phyloP scores from a whole-genome alignment of 2,113 vertebrate species.

The Phrynocephalus versicolor region DNA sequence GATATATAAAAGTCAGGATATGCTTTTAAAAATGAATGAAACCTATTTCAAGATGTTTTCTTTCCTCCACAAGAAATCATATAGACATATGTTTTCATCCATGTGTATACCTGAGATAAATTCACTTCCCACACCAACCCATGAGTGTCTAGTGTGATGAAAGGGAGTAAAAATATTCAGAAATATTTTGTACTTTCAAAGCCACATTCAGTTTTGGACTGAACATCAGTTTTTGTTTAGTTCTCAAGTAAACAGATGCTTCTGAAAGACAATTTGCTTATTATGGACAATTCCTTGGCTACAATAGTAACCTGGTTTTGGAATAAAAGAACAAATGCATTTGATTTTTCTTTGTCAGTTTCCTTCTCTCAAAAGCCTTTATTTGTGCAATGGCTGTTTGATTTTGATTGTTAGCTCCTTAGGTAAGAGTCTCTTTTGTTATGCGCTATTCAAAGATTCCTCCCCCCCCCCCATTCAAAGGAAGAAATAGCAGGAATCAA shows the following conservation, averaged over 20 bases:
- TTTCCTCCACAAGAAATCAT: neutral
- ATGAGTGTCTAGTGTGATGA: neutral
- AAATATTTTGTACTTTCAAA: neutral
- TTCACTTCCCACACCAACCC: too few species aligned
- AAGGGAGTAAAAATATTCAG: neutral
- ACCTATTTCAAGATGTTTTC: neutral
- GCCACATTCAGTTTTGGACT: neutral
- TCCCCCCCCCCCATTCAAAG: neutral
- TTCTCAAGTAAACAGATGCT: neutral
- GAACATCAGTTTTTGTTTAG: neutral
- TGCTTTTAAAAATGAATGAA: neutral
- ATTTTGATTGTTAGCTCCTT: neutral
- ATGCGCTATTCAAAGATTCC: slow-evolving; percentile 8
- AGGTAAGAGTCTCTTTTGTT: slow-evolving; percentile 14
- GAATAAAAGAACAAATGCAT: neutral
- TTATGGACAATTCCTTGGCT: neutral
- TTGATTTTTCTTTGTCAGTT: neutral
- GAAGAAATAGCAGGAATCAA: slow-evolving; percentile 6
- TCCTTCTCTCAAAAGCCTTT: slow-evolving; percentile 4
- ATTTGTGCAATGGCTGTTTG: slow-evolving; percentile 18
- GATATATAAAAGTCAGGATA: neutral
- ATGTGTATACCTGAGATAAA: neutral
- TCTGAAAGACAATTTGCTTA: neutral
- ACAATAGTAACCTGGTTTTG: neutral
- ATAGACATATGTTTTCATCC: neutral